These are phyloP conservation scores for Rhinichthys osculus DNA, from an alignment of 2,797 vertebrate genomes.

Conservation along the genomic window DNA sequence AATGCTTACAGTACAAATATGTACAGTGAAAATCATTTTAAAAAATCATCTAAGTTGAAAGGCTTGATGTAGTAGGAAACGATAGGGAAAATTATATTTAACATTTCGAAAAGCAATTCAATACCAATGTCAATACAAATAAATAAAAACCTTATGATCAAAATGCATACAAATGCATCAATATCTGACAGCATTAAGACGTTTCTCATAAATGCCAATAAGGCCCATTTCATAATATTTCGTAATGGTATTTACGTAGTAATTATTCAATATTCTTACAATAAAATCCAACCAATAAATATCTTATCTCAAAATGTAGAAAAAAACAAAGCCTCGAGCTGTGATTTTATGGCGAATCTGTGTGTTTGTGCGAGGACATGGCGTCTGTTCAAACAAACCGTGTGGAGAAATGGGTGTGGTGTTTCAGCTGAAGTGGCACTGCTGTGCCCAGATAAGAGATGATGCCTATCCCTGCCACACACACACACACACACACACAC, in stretches of 20 bases:
- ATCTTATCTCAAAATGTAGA: slow-evolving; percentile 8
- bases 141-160: not conserved
- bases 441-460: slow-evolving; percentile 83
- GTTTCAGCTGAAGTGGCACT: slow-evolving; percentile 86
- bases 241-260: not conserved
- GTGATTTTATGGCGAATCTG: slow-evolving; percentile 62
- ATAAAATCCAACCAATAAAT: not conserved
- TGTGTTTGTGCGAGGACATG: slow-evolving; percentile 45
- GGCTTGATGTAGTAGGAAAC: not conserved
- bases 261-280: not conserved
- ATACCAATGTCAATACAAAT: not conserved
- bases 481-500: slow-evolving; percentile 52
- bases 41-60: not conserved
- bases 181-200: not conserved
- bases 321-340: slow-evolving; percentile 31
- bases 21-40: not conserved
- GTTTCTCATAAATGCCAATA: not conserved
- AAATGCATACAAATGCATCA: not conserved
- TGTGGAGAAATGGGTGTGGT: slow-evolving; percentile 82
- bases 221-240: not conserved
- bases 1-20: not conserved
- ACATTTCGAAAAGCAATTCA: not conserved
- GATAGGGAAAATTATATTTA: not conserved
- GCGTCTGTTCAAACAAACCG: slow-evolving; percentile 77
- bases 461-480: slow-evolving; percentile 77